These are phyloP conservation scores for Chaetophractus vellerosus DNA, from an alignment of 2,797 vertebrate species.

Conservation along the genomic window DNA sequence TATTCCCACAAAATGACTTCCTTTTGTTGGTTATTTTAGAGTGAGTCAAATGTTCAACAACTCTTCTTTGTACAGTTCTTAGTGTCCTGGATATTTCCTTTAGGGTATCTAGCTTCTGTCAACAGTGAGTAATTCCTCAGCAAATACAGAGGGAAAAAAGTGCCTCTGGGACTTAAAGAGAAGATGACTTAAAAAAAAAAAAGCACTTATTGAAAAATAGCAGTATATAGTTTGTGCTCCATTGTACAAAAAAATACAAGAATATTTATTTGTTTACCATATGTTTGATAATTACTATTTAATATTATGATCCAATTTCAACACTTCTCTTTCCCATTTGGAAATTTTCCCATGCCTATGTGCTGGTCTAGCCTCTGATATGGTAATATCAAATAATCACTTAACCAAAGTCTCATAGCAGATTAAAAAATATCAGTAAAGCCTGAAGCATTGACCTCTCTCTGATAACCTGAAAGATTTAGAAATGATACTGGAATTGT, in stretches of 20 bases:
- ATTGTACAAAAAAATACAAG: background rate
- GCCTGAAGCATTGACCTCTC: constrained; percentile 42
- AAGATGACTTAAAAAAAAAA: constrained; percentile 35
- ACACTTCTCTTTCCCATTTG: constrained; percentile 2
- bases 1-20: background rate
- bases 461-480: constrained; percentile 68
- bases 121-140: constrained; percentile 72
- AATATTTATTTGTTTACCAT: constrained; percentile 42
- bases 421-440: constrained; percentile 71
- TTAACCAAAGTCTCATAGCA: constrained; percentile 54
- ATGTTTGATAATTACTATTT: constrained; percentile 33
- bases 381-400: constrained; percentile 53
- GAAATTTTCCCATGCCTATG: constrained; percentile 33
- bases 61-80: constrained; percentile 65
- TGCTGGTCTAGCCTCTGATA: background rate
- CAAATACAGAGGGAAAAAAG: constrained; percentile 59
- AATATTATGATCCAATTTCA: constrained; percentile 17
- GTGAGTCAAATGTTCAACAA: constrained; percentile 6
- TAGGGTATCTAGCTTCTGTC: constrained; percentile 68
- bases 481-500: constrained; percentile 67
- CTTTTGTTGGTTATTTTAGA: constrained; percentile 54
- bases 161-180: background rate
- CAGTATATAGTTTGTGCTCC: background rate
- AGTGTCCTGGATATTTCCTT: constrained; percentile 69
- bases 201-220: background rate